Evolutionary conservation across 2,888 invertebrate species (phyloP), one percentile per base, ranked within the genome.

Genomic region (Cotesia congregata): DNA sequence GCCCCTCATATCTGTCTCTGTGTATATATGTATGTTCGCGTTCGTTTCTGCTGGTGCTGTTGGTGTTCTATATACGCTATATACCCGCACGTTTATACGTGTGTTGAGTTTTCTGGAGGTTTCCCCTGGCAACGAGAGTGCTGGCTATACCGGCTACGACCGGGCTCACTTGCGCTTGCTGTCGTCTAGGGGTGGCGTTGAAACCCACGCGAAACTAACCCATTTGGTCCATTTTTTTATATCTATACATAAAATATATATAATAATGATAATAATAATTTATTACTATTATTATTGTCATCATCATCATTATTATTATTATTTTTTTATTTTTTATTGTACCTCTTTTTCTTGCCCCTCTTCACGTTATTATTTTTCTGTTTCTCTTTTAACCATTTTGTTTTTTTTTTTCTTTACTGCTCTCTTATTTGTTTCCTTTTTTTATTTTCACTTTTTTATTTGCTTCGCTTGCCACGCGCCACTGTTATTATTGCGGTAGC

Each of bases 91-190:
- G 70, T 76, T 72, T 73, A 70, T 72, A 73, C 74, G 82, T 82
- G 83, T 85, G 84, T 84, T 81, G 86, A 88, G 88, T 89, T 89
- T 89, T 89, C 89, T 89, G 87, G 88, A 89, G 88, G 89, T 89
- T 86, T 89, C 89, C 89, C 89, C 86, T 89, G 86, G 89, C 89
- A 89, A 89, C 89, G 87, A 86, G 87, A 83, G 83, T 83, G 81
- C 79, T 67, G 67, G 73, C 69, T 77, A 77, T 74, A 71, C 67
- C 67, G 77, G 77, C 77, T 77, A 76, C 73, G 77, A 72, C 75
- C 78, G 74, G 71, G 75, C 64, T 64, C 77, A 79, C 77, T 80
- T 84, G 83, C 83, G 83, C 83, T 83, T 82, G 84, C 84, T 84
- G 41, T 82, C 84, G 86, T 86, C 87, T 86, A 87, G 85, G 86